Conservation (phyloP, 1,140 invertebrate species). For the Calephelis nemesis region DNA sequence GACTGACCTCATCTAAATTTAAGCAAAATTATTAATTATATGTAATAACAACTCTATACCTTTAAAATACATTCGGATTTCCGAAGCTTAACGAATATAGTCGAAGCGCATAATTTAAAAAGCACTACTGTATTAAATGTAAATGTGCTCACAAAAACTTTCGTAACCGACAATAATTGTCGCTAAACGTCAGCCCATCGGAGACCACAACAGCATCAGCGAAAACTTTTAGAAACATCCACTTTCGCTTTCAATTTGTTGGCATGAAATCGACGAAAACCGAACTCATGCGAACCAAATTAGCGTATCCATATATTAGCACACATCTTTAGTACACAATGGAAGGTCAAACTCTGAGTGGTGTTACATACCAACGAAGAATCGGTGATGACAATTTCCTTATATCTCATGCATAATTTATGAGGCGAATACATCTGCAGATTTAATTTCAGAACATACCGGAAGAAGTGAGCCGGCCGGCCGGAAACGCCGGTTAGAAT, state of each 20-base stretch:
- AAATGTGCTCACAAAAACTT: conserved; percentile 3
- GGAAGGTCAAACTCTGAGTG: conserved; percentile 57
- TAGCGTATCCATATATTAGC: conserved; percentile 60
- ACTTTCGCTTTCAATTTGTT: conserved; percentile 57
- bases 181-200: conserved; percentile 25
- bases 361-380: conserved; percentile 63
- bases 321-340: conserved; percentile 64
- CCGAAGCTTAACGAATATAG: too few relatives aligned
- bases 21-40: too few relatives aligned
- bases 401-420: conserved; percentile 19
- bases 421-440: not conserved
- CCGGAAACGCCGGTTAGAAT: not conserved
- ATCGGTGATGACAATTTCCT: conserved; percentile 34
- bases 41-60: too few relatives aligned
- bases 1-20: too few relatives aligned
- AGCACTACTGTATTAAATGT: too few relatives aligned
- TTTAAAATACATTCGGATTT: too few relatives aligned
- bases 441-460: conserved; percentile 8
- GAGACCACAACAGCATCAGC: conserved; percentile 9
- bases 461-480: conserved; percentile 1
- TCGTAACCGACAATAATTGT: conserved; percentile 29
- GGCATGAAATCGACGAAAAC: conserved; percentile 42
- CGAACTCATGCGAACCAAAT: conserved; percentile 51
- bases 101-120: too few relatives aligned
- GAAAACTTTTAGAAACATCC: conserved; percentile 22